Evolutionary conservation across 2,797 vertebrate genomes (phyloP), one percentile per base, ranked within the genome.

Genomic region (Eupleurogrammus muticus): DNA sequence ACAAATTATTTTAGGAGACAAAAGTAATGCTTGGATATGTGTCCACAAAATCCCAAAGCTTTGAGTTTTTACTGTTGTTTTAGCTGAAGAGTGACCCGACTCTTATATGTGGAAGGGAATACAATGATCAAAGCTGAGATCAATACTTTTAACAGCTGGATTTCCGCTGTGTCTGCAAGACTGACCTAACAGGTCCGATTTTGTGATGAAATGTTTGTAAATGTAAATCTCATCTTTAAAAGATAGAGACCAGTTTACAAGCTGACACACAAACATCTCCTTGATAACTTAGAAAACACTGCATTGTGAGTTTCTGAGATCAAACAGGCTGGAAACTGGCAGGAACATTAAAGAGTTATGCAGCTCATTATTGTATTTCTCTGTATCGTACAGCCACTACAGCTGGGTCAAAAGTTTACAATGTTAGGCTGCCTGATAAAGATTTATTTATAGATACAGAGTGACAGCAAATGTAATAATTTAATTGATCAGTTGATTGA

Each of bases 291-390:
- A 21, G 38, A 70, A 44, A 36, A 28, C 36, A n/a, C 44, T 11
- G 9, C 32, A 17, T n/a, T 20, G 35, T 23, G 28, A 57, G 21
- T 52, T 9, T 51, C 0, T 1, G 21, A 36, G 48, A 64, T 68
- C 58, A 66, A 57, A 57, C 8, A 51, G 47, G 40, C 24, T 28
- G 38, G 38, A 9, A 57, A 62, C 24, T 21, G 32, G 13, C 60
- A 56, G 61, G 9, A 54, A 24, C 19, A 59, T 28, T 28, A 35
- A 35, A 34, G 58, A 64, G 19, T 23, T n/a, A 57, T 46, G 49
- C 9, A 44, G 35, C 53, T 75, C 59, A 54, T 63, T 14, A 51
- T 24, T 6, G 10, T 5, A 17, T 1, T 38, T 47, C 2, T 34
- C 32, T 21, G 44, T 7, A 9, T 42, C 35, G 11, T 8, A 11